Percentiles rank a stretch among this genome's conserved stretches.
Conservation (phyloP, 1,140 invertebrate genomes). For the Vanessa tameamea region DNA sequence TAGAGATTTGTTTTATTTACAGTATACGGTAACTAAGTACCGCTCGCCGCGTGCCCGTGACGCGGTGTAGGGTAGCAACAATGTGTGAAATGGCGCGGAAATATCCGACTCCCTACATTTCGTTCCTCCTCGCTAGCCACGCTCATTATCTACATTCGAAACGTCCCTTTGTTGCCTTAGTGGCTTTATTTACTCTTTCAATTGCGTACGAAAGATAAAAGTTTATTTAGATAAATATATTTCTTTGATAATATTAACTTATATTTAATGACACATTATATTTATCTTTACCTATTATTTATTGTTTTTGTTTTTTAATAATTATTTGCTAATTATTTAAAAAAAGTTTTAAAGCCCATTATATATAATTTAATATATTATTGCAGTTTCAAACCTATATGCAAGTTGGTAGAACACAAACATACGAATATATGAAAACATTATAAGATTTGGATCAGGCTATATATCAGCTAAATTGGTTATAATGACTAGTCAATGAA, state of each 20-base stretch:
- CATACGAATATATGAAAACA: too few species aligned
- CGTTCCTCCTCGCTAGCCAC: conserved; percentile 70
- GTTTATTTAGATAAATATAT: conserved; percentile 19
- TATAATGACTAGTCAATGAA: not conserved
- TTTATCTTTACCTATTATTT: not conserved
- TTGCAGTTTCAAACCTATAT: too few species aligned
- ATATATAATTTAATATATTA: too few species aligned
- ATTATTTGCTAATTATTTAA: too few species aligned
- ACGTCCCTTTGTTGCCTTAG: conserved; percentile 68
- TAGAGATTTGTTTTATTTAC: conserved; percentile 20
- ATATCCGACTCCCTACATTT: conserved; percentile 69
- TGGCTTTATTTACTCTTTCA: conserved; percentile 73
- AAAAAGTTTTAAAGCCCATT: too few species aligned
- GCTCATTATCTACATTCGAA: conserved; percentile 72
- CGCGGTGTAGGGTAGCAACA: conserved; percentile 67
- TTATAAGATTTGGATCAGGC: too few species aligned
- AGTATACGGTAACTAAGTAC: conserved; percentile 33
- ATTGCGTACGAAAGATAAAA: conserved; percentile 46
- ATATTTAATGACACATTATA: not conserved
- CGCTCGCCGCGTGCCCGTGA: conserved; percentile 54
- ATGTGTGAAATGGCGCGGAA: conserved; percentile 74
- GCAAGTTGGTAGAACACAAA: too few species aligned
- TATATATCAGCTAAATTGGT: too few species aligned
- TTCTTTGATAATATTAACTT: not conserved
- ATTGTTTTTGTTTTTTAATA: not conserved